A percentile compares a stretch with the other conserved stretches of the same genome.
These are phyloP conservation scores for Proteles cristata DNA, from an alignment of 2,113 vertebrate genomes.

Conservation along the genomic window DNA sequence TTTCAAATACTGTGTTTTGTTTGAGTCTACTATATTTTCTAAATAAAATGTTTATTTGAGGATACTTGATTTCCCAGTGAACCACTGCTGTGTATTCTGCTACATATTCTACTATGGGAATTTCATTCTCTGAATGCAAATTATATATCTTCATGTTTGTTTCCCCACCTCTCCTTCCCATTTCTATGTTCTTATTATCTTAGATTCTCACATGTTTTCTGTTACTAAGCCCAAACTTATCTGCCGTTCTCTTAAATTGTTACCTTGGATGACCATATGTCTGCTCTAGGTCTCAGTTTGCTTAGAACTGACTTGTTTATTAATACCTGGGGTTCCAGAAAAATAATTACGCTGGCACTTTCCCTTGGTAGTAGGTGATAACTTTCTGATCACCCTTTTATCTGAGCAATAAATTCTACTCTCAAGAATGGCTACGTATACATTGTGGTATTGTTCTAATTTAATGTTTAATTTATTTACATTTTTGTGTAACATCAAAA, in stretches of 20 bases:
- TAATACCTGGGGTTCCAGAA: not conserved
- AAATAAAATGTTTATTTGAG: not conserved
- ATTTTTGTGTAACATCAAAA: constrained; percentile 8
- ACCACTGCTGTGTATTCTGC: not conserved
- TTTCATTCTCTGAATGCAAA: not conserved
- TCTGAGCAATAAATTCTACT: not conserved
- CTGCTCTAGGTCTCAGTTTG: not conserved
- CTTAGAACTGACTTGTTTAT: not conserved
- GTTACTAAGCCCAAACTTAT: not conserved
- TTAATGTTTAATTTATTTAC: not conserved
- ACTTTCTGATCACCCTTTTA: constrained; percentile 11
- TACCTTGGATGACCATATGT: not conserved
- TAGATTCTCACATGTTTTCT: not conserved
- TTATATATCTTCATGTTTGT: not conserved
- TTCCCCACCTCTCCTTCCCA: not conserved
- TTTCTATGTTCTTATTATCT: not conserved
- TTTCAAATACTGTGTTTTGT: not conserved
- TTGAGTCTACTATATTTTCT: not conserved
- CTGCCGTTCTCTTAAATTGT: not conserved
- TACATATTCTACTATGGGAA: not conserved
- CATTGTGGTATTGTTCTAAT: not conserved
- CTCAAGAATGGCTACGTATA: not conserved
- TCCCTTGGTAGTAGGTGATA: not conserved
- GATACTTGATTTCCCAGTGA: not conserved
- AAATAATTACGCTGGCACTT: not conserved